A percentile compares a stretch with the other conserved stretches of the same genome.
phyloP scores from a whole-genome alignment of 2,113 vertebrate genomes.

The Coptodon rendalli region DNA sequence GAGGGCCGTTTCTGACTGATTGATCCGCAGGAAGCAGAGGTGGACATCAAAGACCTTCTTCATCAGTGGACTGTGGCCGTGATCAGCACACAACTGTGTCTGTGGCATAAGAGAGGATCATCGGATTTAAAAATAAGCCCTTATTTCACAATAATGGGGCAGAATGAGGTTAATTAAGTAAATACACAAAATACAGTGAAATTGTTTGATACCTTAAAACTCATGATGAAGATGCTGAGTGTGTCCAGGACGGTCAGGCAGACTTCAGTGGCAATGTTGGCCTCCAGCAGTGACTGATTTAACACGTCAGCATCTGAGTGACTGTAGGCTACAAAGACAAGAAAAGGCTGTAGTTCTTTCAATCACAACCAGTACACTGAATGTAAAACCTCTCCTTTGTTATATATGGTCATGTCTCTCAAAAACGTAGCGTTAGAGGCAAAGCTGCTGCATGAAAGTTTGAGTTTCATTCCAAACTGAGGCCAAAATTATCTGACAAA shows the following conservation, averaged over 20 bases:
- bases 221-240: constrained; percentile 89
- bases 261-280: constrained; percentile 94
- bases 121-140: not conserved
- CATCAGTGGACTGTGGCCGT: constrained; percentile 96
- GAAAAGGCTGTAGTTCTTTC: constrained; percentile 22
- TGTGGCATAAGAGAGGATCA: constrained; percentile 34
- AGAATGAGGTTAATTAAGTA: not conserved
- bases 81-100: constrained; percentile 89
- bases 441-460: constrained; percentile 8
- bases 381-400: not conserved
- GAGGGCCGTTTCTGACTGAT: constrained; percentile 92
- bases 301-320: constrained; percentile 93
- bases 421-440: not conserved
- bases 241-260: constrained; percentile 95
- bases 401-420: not conserved
- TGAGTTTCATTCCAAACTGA: constrained; percentile 40
- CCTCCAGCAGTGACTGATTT: constrained; percentile 92
- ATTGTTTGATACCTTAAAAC: constrained; percentile 85
- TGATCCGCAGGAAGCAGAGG: constrained; percentile 93
- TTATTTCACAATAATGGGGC: not conserved
- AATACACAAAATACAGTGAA: not conserved
- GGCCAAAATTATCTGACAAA: not conserved
- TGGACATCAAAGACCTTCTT: constrained; percentile 98
- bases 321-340: constrained; percentile 80
- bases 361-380: not conserved